A percentile compares a stretch with the other conserved stretches of the same genome.
These are phyloP conservation scores for Chrysolina americana DNA, from an alignment of 2,888 invertebrate genomes.

Conservation along the genomic window DNA sequence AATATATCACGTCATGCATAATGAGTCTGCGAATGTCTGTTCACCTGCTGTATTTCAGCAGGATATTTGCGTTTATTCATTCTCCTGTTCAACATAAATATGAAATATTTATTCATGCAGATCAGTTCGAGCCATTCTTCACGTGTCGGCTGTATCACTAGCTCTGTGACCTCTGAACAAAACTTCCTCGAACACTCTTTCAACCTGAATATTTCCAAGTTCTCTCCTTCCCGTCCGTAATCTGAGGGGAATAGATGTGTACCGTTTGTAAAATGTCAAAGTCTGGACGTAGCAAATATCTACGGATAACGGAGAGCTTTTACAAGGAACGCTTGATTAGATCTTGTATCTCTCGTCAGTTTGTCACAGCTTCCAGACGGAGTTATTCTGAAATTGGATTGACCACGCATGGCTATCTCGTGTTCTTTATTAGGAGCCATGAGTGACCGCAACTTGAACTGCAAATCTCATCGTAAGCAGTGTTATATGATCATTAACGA, in stretches of 20 bases:
- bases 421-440: neutral
- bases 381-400: neutral
- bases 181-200: neutral
- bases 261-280: slow-evolving; percentile 1
- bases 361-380: neutral
- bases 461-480: neutral
- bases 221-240: neutral
- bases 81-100: neutral
- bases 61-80: neutral
- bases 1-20: too few relatives aligned
- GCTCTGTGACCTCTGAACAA: neutral
- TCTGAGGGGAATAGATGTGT: neutral
- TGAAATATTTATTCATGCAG: slow-evolving; percentile 6
- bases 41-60: neutral
- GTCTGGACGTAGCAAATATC: slow-evolving; percentile 7
- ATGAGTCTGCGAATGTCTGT: too few relatives aligned
- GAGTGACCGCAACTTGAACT: neutral
- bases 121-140: neutral
- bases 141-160: neutral
- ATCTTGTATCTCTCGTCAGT: slow-evolving; percentile 13
- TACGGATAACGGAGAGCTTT: neutral
- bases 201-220: neutral
- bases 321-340: slow-evolving; percentile 25
- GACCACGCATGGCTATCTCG: neutral
- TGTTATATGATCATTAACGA: too few relatives aligned